Base-by-base conservation (phyloP, 1,140 invertebrate species). In the Neotoxoptera formosana region DNA sequence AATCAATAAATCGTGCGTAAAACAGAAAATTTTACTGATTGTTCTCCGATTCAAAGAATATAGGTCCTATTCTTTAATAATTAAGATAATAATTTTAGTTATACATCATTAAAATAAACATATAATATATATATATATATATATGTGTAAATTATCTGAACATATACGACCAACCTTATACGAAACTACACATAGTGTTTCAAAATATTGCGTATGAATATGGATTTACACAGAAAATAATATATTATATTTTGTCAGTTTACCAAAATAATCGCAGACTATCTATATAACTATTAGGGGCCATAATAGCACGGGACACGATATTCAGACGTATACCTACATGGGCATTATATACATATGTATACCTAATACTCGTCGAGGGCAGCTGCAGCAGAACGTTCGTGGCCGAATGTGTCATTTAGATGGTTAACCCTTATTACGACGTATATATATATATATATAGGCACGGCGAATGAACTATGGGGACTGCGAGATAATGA, bases 361-460 rank as follows among this genome's bases (percentile, higher is more conserved):
- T 76, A n/a, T n/a, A n/a, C n/a, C n/a, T n/a, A 76, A 67, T 17
- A 45, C 7, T 25, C 34, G 36, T 25, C 8, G 9, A 11, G 11
- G 36, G 30, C 84, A 48, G 84, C 84, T 30, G 84, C 84, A 48
- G 45, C 45, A 47, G 84, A 45, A 41, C 34, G 81, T 41, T 41
- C 7, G 34, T 41, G 36, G 36, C 36, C 83, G 36, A 84, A 84
- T 25, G 30, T 34, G 60, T 76, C 60, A 76, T 76, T 76, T 41
- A 45, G 48, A 41, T 20, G 87, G 30, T 88, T 88, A 88, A 88
- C 87, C 87, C 84, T 87, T 76, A 84, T 45, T 84, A 84, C 8
- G 17, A 76, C 41, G 30, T 41, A 41, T 9, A 76, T 23, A 81
- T 36, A 36, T 45, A 25, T 48, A 4, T 36, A 34, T 17, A 45